Evolutionary conservation across 2,113 vertebrate genomes (phyloP).

Genomic region (Paraplagusia blochii): DNA sequence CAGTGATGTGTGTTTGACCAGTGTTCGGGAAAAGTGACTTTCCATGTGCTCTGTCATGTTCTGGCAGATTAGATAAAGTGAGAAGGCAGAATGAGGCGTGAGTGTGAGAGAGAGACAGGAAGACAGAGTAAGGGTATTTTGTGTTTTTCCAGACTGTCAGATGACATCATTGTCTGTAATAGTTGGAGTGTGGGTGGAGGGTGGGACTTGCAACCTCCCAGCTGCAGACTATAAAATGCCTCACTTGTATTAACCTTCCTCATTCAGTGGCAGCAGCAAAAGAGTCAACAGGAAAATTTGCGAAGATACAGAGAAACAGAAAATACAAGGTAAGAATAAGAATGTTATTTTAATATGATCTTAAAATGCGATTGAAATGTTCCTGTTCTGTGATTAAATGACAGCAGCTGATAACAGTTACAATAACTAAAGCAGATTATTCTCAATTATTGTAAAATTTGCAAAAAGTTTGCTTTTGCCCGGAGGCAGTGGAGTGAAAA

Average conservation of each 20-base stretch:
- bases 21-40: conserved; percentile 10
- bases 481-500: too few species aligned
- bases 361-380: too few species aligned
- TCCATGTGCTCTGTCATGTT: conserved; percentile 33
- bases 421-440: too few species aligned
- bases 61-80: conserved; percentile 8
- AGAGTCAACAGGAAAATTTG: conserved; percentile 1
- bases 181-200: conserved; percentile 14
- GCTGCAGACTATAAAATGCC: conserved; percentile 47
- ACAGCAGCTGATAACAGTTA: too few species aligned
- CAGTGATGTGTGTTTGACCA: too few species aligned
- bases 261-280: conserved; percentile 17
- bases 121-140: conserved; percentile 7
- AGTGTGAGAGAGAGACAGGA: not conserved
- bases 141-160: conserved; percentile 57
- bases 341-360: too few species aligned
- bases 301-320: not conserved
- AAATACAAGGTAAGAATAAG: conserved; percentile 38
- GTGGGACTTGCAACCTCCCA: conserved; percentile 8
- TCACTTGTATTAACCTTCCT: conserved; percentile 11
- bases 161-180: conserved; percentile 71
- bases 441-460: too few species aligned
- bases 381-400: too few species aligned
- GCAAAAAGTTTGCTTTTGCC: too few species aligned
- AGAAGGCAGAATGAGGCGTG: not conserved